These are phyloP conservation scores for Xanthorhoe designata DNA, from an alignment of 2,888 invertebrate species.

Conservation along the genomic window DNA sequence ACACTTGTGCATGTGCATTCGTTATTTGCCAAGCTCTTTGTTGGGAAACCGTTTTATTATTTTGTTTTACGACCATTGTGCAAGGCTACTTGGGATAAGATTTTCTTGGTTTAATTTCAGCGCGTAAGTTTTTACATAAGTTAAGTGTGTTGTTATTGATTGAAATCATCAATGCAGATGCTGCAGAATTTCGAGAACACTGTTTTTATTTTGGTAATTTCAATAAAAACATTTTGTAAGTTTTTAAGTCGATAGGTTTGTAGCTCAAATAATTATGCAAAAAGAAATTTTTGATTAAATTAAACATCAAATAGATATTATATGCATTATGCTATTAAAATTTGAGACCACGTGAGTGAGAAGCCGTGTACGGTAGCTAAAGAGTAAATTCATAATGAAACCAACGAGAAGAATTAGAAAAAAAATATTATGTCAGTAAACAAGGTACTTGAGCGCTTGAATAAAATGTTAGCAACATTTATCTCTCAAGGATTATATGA, in stretches of 20 bases:
- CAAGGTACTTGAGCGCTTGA: neutral
- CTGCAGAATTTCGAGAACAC: too few species aligned
- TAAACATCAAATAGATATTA: too few species aligned
- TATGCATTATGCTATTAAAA: too few species aligned
- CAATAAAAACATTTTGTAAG: too few species aligned
- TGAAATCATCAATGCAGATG: neutral
- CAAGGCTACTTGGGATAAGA: slow-evolving; percentile 40
- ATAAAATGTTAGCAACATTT: neutral
- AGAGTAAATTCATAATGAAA: too few species aligned
- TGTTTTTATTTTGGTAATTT: too few species aligned
- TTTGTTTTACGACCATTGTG: slow-evolving; percentile 54
- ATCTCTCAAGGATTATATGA: neutral
- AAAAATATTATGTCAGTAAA: neutral
- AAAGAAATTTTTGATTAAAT: too few species aligned
- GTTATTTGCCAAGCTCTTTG: slow-evolving; percentile 48
- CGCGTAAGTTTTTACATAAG: slow-evolving; percentile 5
- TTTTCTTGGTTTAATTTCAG: slow-evolving; percentile 26
- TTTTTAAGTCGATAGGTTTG: too few species aligned
- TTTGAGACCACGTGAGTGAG: too few species aligned
- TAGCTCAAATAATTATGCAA: too few species aligned
- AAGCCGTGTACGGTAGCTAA: too few species aligned
- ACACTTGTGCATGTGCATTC: slow-evolving; percentile 24
- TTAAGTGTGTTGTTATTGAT: slow-evolving; percentile 10
- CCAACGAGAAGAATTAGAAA: neutral
- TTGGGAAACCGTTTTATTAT: slow-evolving; percentile 52